These are phyloP conservation scores for Bombus ignitus DNA, from an alignment of 1,140 invertebrate genomes.

Conservation along the genomic window DNA sequence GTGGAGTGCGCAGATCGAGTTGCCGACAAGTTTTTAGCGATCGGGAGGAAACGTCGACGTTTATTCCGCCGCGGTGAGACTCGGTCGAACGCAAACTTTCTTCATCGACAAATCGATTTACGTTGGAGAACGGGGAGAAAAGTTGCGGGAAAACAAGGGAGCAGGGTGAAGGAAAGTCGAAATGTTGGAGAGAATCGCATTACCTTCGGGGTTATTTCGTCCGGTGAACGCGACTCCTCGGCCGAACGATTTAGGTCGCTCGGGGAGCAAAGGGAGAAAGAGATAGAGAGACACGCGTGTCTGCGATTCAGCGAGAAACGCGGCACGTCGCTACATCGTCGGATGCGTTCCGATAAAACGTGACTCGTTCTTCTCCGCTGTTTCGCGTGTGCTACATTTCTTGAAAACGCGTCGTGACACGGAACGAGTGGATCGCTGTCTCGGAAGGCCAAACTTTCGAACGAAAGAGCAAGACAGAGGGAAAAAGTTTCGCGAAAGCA, in stretches of 20 bases:
- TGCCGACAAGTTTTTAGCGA: neutral
- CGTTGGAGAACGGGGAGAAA: slow-evolving; percentile 37
- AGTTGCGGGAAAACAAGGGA: slow-evolving; percentile 58
- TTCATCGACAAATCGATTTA: slow-evolving; percentile 64
- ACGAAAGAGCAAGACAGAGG: neutral
- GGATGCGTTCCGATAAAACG: slow-evolving; percentile 6
- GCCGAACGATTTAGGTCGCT: neutral
- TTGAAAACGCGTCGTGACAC: neutral
- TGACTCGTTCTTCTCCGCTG: neutral
- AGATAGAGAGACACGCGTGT: neutral
- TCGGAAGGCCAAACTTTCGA: neutral
- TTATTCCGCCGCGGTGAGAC: slow-evolving; percentile 41
- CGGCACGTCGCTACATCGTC: neutral
- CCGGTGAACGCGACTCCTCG: slow-evolving; percentile 11
- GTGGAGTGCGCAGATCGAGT: neutral
- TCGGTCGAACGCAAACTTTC: slow-evolving; percentile 55
- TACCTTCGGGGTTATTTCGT: slow-evolving; percentile 57
- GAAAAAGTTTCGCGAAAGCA: neutral
- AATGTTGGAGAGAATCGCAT: slow-evolving; percentile 54
- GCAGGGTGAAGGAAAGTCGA: slow-evolving; percentile 11
- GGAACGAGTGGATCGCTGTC: neutral
- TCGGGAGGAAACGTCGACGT: slow-evolving; percentile 52
- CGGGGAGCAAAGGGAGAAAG: neutral
- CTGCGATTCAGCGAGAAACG: neutral
- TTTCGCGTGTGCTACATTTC: neutral